Base-by-base conservation (phyloP, 2,797 vertebrate genomes). In the Cetoscarus ocellatus region DNA sequence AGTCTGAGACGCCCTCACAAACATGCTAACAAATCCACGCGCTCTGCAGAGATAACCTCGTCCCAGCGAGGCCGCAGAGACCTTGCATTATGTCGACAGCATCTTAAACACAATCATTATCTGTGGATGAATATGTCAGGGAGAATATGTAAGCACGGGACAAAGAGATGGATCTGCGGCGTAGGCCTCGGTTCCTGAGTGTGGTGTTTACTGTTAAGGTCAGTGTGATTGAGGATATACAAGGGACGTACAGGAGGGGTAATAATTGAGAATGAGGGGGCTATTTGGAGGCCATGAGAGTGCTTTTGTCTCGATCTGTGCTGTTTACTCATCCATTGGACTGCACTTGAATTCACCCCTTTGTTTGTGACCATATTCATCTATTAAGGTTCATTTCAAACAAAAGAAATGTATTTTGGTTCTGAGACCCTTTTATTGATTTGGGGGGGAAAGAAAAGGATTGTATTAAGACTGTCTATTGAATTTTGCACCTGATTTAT, bases 41-140 rank as follows among this genome's bases (percentile, higher is more conserved):
- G 10, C 65, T 55, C 73, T 36, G 55, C 80, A 43, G 67, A 34
- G 67, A 38, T 49, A 63, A 63, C 67, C 43, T 75, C 10, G 13
- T 73, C 73, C 56, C 70, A 44, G 68, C 77, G 36, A 68, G 68
- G 72, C 67, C 61, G 36, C 63, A 3, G 38, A 72, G 80, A 39
- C 64, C 67, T 65, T 55, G 56, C 48, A 12, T 80, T 61, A 68
- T 44, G 45, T 67, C 34, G 63, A 68, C 75, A 69, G 59, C n/a
- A 48, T 78, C 52, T 59, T 76, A 48, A 80, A 58, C 65, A 54
- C 67, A 48, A 18, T 60, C 67, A 69, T 82, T 73, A 79, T 67
- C 59, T 10, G 36, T 48, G 67, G 73, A 79, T 80, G 57, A 85
- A 82, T 73, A 60, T 63, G 75, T 85, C 73, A 70, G 49, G 17